These are phyloP conservation scores for Diachasmimorpha longicaudata DNA, from an alignment of 1,140 invertebrate species.

Conservation along the genomic window DNA sequence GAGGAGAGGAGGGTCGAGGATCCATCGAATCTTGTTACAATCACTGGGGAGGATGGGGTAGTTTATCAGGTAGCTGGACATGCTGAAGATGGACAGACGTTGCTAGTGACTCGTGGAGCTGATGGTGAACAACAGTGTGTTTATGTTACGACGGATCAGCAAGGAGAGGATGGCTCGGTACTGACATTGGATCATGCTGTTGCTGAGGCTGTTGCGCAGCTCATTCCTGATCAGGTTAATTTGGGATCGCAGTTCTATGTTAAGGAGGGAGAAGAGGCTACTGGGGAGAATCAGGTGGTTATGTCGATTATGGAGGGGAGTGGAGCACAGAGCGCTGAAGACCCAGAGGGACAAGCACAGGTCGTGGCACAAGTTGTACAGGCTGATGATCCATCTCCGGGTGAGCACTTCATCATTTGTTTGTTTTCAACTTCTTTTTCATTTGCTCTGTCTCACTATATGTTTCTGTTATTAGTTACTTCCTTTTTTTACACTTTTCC, in stretches of 20 bases:
- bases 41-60: conserved; percentile 64
- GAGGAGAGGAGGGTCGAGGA: conserved; percentile 49
- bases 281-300: conserved; percentile 56
- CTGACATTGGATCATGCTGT: conserved; percentile 69
- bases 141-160: conserved; percentile 71
- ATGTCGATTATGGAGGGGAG: conserved; percentile 60
- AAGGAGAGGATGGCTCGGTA: conserved; percentile 68
- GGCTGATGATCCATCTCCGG: conserved; percentile 79
- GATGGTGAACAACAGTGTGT: conserved; percentile 76
- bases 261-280: conserved; percentile 59
- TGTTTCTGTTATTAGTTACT: too few relatives aligned
- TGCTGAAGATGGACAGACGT: conserved; percentile 76
- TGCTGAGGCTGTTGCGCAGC: conserved; percentile 65
- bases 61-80: conserved; percentile 75
- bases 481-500: too few relatives aligned
- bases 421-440: too few relatives aligned
- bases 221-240: conserved; percentile 60
- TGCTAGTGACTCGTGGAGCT: conserved; percentile 71
- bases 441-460: too few relatives aligned
- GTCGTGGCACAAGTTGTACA: conserved; percentile 84
- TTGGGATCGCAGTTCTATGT: conserved; percentile 64
- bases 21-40: conserved; percentile 58
- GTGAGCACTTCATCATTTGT: conserved; percentile 55
- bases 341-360: conserved; percentile 66
- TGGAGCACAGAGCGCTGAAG: conserved; percentile 47